Percentiles rank a stretch among this genome's conserved stretches.
Conservation (phyloP, 1,140 invertebrate genomes). For the Spodoptera frugiperda region DNA sequence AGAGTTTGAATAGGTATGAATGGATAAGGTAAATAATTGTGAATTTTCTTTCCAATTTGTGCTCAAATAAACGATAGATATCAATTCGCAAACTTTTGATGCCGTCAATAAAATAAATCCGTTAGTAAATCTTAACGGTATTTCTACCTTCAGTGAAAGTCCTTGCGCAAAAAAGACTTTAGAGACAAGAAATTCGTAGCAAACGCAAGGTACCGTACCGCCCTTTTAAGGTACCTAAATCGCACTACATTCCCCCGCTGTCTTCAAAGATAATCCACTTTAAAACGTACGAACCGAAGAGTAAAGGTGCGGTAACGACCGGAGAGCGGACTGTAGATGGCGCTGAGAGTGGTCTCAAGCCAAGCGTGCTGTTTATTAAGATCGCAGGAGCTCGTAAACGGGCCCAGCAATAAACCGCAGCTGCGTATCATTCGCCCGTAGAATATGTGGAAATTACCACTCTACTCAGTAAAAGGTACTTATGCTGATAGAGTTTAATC, state of each 20-base stretch:
- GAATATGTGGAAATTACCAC: slow-evolving; percentile 43
- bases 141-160: neutral
- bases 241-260: neutral
- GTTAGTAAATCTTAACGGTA: no score
- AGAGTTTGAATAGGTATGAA: no score
- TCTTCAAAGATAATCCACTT: slow-evolving; percentile 25
- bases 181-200: no score
- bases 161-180: neutral
- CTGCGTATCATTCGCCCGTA: slow-evolving; percentile 51
- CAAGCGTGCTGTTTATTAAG: slow-evolving; percentile 59
- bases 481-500: slow-evolving; percentile 24
- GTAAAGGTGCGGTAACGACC: slow-evolving; percentile 12
- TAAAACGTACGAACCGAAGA: slow-evolving; percentile 19
- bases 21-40: no score
- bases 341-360: slow-evolving; percentile 21
- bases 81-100: no score
- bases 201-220: neutral
- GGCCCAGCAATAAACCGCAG: slow-evolving; percentile 57
- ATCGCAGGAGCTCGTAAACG: slow-evolving; percentile 55
- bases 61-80: no score
- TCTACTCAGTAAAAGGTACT: slow-evolving; percentile 14
- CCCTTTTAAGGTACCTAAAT: neutral
- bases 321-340: neutral
- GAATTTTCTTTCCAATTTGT: no score
- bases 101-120: no score